Evolutionary conservation across 2,888 invertebrate species (phyloP), one percentile per base, ranked within the genome.

Genomic region (Xanthia icteritia): DNA sequence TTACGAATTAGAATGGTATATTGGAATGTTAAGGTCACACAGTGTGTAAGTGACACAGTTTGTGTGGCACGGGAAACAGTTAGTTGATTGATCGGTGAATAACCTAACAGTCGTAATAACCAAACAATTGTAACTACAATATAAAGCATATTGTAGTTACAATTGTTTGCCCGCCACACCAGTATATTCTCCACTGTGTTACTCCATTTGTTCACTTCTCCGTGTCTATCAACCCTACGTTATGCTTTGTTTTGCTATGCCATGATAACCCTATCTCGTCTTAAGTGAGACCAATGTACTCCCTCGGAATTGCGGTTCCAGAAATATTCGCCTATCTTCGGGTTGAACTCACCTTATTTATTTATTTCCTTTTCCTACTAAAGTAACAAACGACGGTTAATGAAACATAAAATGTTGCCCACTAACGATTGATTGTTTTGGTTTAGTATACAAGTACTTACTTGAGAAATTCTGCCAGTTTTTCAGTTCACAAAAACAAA

Each of bases 261-360:
- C 68, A 77, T 81, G 82, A 81, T 86, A 88, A 84, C 73, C 56
- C 60, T 79, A 84, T 83, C 73, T 79, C 20, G 60, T 72, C 68
- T 78, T 79, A 77, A 86, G 69, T 83, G 79, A 83, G 80, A 86
- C 78, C 83, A 85, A 80, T 85, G 80, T 73, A 83, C 86, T 77
- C 42, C 36, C 51, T 63, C 36, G 66, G 83, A 78, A 85, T 80
- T 86, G 83, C 70, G 63, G 39, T 66, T 58, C 60, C 45, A 70
- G 73, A 82, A 81, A 66, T 76, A 82, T 80, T 79, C 76, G 73
- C 73, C 73, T 72, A 84, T 86, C 77, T 82, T 85, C 75, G 83
- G 71, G 69, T 74, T 73, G 54, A 77, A 63, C 45, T 64, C 69
- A 72, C 64, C 58, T 77, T 79, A 65, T 69, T 73, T 83, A 61